These are phyloP conservation scores for Microctenopoma lineatum DNA, from an alignment of 2,797 vertebrate genomes.

Conservation along the genomic window DNA sequence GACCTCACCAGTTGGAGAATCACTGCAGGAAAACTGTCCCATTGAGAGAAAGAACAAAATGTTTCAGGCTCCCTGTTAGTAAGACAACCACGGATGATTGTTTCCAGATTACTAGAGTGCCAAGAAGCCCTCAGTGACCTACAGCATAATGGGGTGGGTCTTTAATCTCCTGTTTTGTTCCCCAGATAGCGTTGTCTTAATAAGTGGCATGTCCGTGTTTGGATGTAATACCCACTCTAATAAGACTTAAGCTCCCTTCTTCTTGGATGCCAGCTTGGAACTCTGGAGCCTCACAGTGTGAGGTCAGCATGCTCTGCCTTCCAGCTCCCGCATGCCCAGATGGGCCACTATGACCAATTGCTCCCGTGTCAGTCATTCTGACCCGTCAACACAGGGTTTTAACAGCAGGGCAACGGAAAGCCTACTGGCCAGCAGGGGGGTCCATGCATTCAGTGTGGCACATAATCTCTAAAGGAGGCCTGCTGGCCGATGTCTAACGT, in stretches of 20 bases:
- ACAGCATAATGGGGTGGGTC: slow-evolving; percentile 66
- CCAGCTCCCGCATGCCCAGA: slow-evolving; percentile 55
- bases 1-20: slow-evolving; percentile 33
- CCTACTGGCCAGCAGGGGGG: slow-evolving; percentile 30
- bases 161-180: slow-evolving; percentile 75
- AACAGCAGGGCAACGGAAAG: slow-evolving; percentile 48
- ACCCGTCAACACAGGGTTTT: slow-evolving; percentile 56
- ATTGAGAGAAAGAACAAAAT: slow-evolving; percentile 45
- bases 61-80: slow-evolving; percentile 51
- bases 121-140: slow-evolving; percentile 65
- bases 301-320: slow-evolving; percentile 56
- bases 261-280: slow-evolving; percentile 66
- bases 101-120: slow-evolving; percentile 71
- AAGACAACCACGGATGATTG: slow-evolving; percentile 68
- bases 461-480: slow-evolving; percentile 63
- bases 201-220: slow-evolving; percentile 76
- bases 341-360: slow-evolving; percentile 65
- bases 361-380: slow-evolving; percentile 60
- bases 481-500: slow-evolving; percentile 51
- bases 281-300: slow-evolving; percentile 58
- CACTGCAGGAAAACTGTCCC: slow-evolving; percentile 45
- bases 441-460: slow-evolving; percentile 43
- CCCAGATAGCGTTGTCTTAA: slow-evolving; percentile 78
- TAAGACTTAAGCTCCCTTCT: slow-evolving; percentile 76
- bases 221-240: slow-evolving; percentile 77